Evolutionary conservation across 1,140 invertebrate genomes (phyloP), one percentile per base, ranked within the genome.

Genomic region (Tribolium castaneum): DNA sequence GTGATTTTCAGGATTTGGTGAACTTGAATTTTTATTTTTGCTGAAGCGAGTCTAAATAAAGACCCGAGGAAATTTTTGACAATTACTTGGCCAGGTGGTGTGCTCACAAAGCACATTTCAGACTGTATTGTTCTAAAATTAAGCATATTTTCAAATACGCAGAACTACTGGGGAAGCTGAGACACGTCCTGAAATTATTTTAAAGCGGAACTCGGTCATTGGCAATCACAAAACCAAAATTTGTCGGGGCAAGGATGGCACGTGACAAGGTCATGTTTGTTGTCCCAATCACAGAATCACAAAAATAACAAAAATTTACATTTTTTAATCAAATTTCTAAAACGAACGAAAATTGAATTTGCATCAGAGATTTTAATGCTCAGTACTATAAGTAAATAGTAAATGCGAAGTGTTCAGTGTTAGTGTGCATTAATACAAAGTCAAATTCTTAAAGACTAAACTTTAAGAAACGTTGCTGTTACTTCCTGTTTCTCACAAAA

Each of bases 21-120:
- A 66, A 66, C 59, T 66, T 66, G 59, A 66, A 66, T 9, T 66
- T 66, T 35, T 66, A 66, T 66, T 66, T 66, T 12, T 25, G 56
- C 56, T 35, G n/a, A 6, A 66, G 59, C 25, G 12, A 25, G 45
- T 34, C 12, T 66, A 66, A 66, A 66, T 66, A 39, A 66, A 22
- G 7, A 59, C 22, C 5, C 6, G 5, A 25, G 59, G 19, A 59
- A 22, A 59, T 59, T 59, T 66, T 66, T 66, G 59, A 12, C 12
- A 13, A 14, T 35, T 25, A 22, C 59, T 66, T 14, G 25, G 59
- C 30, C 59, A 66, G 59, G 59, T 66, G 59, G 14, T 25, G 13
- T 7, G 34, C 34, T 39, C 6, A 39, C 34, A 39, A 3, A 39
- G 39, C 9, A 39, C 34, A 19, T 39, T 39, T 45, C 39, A 9